Base-by-base conservation (phyloP, 2,113 vertebrate species). In the Pelmatolapia mariae region DNA sequence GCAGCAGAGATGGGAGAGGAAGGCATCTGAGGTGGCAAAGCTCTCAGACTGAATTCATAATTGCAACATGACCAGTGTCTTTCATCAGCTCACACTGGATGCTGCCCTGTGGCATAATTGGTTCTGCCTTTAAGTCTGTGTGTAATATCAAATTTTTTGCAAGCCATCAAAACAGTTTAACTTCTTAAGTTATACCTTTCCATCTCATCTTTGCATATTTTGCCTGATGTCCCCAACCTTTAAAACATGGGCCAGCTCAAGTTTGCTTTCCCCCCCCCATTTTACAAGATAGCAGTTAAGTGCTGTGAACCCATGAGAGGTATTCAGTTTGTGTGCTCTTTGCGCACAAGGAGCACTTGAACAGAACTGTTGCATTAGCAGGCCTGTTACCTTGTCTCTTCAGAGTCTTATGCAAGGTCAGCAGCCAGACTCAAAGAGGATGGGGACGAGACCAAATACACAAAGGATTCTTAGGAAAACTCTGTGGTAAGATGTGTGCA, bases 311-410 rank as follows among this genome's bases (percentile, higher is more conserved):
- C 82, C 91, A 87, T 4, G 57, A 83, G 92, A 86, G 83, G 54
- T 15, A 43, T 53, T 36, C 54, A 13, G 86, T 63, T 71, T 84
- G 85, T 38, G 78, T 12, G 82, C 84, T 88, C 89, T 88, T 56
- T 86, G 85, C 85, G 47, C 80, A 86, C 56, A 71, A 87, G 82
- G 12, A 91, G 88, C 84, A 88, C 57, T 89, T 92, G 86, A 85
- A 93, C 90, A 90, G 83, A 88, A 84, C 71, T 85, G 68, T 82
- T 93, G 93, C 94, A 94, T 95, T 94, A 94, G 85, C 86, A 31
- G 82, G 78, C 91, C 45, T 66, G 90, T 87, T 92, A 71, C 56
- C 16, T 33, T 24, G 80, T 63, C 82, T 88, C 89, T 71, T 82
- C 57, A 24, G 76, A 24, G 68, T 81, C 68, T 52, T 43, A 80